Evolutionary conservation across 2,888 invertebrate species (phyloP).

Genomic region (Agonopterix arenella): DNA sequence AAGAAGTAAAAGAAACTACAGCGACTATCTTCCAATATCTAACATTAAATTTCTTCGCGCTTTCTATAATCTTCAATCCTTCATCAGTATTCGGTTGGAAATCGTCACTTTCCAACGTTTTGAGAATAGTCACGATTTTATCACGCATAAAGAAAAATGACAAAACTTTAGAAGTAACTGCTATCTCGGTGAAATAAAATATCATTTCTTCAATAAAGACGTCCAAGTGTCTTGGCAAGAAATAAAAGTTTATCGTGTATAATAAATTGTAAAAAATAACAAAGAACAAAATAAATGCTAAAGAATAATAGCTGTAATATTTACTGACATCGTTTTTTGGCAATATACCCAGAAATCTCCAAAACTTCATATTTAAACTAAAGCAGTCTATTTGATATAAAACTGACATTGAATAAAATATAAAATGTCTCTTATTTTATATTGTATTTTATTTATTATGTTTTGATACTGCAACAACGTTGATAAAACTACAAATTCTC

Average conservation of each 20-base stretch:
- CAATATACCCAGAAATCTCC: constrained; percentile 38
- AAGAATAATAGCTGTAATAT: constrained; percentile 29
- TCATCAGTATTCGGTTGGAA: constrained; percentile 34
- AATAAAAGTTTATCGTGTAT: constrained; percentile 36
- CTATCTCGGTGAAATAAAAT: constrained; percentile 40
- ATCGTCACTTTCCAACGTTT: constrained; percentile 32
- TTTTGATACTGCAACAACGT: no score
- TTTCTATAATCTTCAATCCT: constrained; percentile 24
- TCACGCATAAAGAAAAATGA: constrained; percentile 30
- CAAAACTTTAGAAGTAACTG: constrained; percentile 34
- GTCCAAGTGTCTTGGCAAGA: constrained; percentile 34
- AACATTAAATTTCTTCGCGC: constrained; percentile 33
- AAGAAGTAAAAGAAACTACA: constrained; percentile 24
- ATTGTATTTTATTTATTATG: no score
- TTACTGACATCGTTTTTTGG: constrained; percentile 15
- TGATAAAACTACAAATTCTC: no score
- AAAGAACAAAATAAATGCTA: constrained; percentile 22
- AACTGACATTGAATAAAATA: neutral
- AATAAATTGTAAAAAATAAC: constrained; percentile 27
- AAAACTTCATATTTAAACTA: constrained; percentile 33
- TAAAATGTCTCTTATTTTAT: no score
- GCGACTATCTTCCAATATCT: constrained; percentile 37
- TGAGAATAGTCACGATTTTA: constrained; percentile 29
- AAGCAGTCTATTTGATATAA: constrained; percentile 17
- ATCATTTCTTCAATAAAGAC: constrained; percentile 39